Base-by-base conservation (phyloP, 2,113 vertebrate genomes). In the Rhipidura dahli region DNA sequence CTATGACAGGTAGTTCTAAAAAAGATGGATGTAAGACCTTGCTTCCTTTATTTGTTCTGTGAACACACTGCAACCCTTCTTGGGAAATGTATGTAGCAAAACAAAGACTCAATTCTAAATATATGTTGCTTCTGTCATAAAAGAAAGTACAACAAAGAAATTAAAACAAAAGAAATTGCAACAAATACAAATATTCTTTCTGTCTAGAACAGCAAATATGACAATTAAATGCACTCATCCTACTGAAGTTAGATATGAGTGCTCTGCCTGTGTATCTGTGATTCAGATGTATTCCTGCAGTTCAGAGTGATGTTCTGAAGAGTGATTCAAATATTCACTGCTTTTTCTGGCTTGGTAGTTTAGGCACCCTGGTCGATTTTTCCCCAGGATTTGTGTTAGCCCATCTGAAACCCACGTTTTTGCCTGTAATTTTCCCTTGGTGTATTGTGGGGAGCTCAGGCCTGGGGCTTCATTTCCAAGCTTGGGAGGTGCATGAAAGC, bases 1-100 rank as follows among this genome's bases (percentile, higher is more conserved):
- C 98, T 96, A 97, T 97, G 96, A 98, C 97, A 96, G 99, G 99
- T 99, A 98, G 73, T 50, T 33, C 33, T 56, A 78, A 59, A 83
- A 93, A 76, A 77, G 40, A 22, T 1, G 11, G 1, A 9, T 53
- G 0, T 16, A 37, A 66, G 35, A 35, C 6, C 5, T 27, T 15
- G 35, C 57, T 86, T 79, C 56, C 59, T 70, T 26, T 30, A 50
- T 49, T 81, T 50, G 22, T 93, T 93, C 24, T 82, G 15, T 90
- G 64, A 83, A 39, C 24, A 28, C 8, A 9, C 16, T 47, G 22
- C 40, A 84, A 6, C 22, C 6, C 19, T 72, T 64, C 31, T 24
- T 75, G 56, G 42, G 66, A 76, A 76, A 60, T 12, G 4, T n/a
- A 24, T 11, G 23, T 57, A 57, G 44, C 22, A 69, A 83, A 86